These are phyloP conservation scores for Phenganax stokvisi DNA, from an alignment of 92 coral and sea anemone genomes.

Conservation along the genomic window DNA sequence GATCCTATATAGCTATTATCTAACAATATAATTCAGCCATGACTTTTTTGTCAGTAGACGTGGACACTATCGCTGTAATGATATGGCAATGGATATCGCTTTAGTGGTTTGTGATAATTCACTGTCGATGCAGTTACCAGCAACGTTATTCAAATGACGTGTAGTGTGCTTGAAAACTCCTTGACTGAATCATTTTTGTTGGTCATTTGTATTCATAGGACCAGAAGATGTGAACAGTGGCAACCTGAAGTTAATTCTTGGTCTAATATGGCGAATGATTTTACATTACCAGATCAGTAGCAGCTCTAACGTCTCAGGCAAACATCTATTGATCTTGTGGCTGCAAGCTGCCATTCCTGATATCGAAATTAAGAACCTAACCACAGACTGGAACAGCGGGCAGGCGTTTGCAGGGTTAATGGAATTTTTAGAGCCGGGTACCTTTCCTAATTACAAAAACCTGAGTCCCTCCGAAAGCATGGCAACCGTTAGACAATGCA, in stretches of 20 bases:
- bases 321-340: slow-evolving; percentile 79
- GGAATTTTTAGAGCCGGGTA: slow-evolving; percentile 76
- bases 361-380: slow-evolving; percentile 71
- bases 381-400: slow-evolving; percentile 93
- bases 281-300: slow-evolving; percentile 98
- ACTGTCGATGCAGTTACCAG: no score
- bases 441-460: slow-evolving; percentile 71
- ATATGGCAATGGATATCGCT: no score
- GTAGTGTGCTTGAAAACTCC: not conserved
- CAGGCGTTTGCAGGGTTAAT: slow-evolving; percentile 68
- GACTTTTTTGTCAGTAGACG: no score
- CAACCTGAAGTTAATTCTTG: slow-evolving; percentile 85
- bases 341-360: slow-evolving; percentile 83
- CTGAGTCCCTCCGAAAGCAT: slow-evolving; percentile 65
- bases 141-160: no score
- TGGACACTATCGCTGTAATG: no score
- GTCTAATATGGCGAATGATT: slow-evolving; percentile 88
- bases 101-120: no score
- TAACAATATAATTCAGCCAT: no score
- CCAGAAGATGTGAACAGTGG: slow-evolving; percentile 92
- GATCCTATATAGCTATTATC: no score
- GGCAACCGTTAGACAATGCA: slow-evolving; percentile 54
- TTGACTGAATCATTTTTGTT: not conserved
- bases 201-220: slow-evolving; percentile 42
- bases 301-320: slow-evolving; percentile 89